Conservation (phyloP, 2,888 invertebrate genomes). For the Rambutsinella grinnellia region DNA sequence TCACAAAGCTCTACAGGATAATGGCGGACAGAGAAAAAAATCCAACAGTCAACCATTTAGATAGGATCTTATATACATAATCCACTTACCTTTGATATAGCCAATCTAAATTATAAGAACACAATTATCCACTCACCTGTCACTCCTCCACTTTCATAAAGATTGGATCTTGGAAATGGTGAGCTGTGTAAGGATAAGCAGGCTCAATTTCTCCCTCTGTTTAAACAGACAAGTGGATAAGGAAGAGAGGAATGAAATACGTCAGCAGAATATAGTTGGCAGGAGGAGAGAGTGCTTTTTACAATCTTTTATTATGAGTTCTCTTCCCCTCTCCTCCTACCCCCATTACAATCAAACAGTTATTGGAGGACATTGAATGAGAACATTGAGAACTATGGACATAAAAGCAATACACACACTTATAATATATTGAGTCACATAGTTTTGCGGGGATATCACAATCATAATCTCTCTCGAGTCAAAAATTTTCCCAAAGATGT, state of each 20-base stretch:
- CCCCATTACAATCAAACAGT: neutral
- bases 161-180: too few species aligned
- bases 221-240: constrained; percentile 47
- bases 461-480: constrained; percentile 43
- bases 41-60: too few species aligned
- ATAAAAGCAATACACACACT: neutral
- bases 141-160: too few species aligned
- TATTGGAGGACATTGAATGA: neutral
- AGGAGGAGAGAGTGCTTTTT: constrained; percentile 31
- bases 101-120: too few species aligned
- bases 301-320: constrained; percentile 11
- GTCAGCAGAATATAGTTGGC: constrained; percentile 44
- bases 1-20: too few species aligned
- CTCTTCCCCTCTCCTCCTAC: too few species aligned
- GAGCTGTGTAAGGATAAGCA: too few species aligned
- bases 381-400: neutral
- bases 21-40: too few species aligned
- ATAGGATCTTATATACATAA: too few species aligned
- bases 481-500: neutral
- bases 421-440: constrained; percentile 5
- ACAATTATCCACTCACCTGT: too few species aligned
- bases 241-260: constrained; percentile 43
- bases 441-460: constrained; percentile 24
- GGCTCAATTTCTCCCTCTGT: constrained; percentile 49
- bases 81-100: too few species aligned